A percentile compares a stretch with the other conserved stretches of the same genome.
phyloP scores from a whole-genome alignment of 2,113 vertebrate species.

The Callopanchax toddi region DNA sequence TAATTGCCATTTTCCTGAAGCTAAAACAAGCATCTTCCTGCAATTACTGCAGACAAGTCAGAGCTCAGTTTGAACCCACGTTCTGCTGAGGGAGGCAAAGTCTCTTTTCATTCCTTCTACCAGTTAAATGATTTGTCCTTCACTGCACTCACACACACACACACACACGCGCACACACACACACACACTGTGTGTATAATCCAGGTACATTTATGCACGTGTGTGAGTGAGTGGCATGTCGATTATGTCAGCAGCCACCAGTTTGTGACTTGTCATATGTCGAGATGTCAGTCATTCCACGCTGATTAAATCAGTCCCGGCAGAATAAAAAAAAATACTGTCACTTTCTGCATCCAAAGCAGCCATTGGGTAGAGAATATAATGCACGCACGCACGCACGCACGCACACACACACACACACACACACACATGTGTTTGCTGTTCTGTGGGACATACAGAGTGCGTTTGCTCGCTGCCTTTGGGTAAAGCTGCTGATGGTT shows the following conservation, averaged over 20 bases:
- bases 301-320: slow-evolving; percentile 37
- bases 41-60: slow-evolving; percentile 12
- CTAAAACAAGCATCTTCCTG: background rate
- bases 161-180: background rate
- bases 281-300: slow-evolving; percentile 53
- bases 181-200: background rate
- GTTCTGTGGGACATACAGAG: slow-evolving; percentile 11
- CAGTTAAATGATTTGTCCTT: slow-evolving; percentile 58
- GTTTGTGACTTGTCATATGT: slow-evolving; percentile 36
- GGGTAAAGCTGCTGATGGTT: slow-evolving; percentile 17
- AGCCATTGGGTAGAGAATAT: background rate
- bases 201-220: background rate
- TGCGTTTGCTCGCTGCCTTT: slow-evolving; percentile 21
- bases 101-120: slow-evolving; percentile 39
- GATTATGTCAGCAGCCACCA: slow-evolving; percentile 33
- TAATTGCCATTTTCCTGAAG: no score
- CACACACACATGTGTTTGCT: background rate
- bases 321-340: background rate
- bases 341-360: slow-evolving; percentile 8
- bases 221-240: slow-evolving; percentile 37
- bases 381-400: background rate
- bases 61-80: slow-evolving; percentile 19
- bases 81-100: slow-evolving; percentile 55
- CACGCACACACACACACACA: background rate
- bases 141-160: slow-evolving; percentile 5